phyloP scores from a whole-genome alignment of 2,797 vertebrate genomes.

The Acanthiza pusilla region DNA sequence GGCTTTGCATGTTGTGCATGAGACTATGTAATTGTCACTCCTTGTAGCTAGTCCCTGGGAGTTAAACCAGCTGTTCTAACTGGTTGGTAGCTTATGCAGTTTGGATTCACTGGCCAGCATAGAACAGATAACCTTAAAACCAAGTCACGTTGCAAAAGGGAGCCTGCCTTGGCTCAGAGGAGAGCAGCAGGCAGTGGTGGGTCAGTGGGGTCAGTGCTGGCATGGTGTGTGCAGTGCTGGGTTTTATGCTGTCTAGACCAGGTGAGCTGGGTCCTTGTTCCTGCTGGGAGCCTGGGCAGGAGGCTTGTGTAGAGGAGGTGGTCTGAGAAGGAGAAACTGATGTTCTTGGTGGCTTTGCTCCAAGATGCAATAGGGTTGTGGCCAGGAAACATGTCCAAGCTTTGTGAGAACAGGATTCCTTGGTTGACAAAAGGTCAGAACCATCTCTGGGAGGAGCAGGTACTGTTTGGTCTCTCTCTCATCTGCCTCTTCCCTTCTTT shows the following conservation, averaged over 20 bases:
- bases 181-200: not conserved
- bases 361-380: not conserved
- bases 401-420: not conserved
- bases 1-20: not conserved
- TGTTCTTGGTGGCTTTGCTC: not conserved
- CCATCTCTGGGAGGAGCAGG: not conserved
- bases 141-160: not conserved
- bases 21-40: not conserved
- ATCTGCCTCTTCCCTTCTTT: not conserved
- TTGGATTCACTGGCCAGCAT: not conserved
- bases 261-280: not conserved
- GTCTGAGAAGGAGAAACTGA: not conserved
- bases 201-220: not conserved
- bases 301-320: not conserved
- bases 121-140: not conserved
- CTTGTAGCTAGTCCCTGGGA: not conserved
- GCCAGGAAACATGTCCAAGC: not conserved
- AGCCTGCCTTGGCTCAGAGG: not conserved
- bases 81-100: not conserved
- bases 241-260: not conserved
- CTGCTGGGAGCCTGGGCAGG: not conserved
- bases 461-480: not conserved
- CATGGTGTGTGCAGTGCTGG: not conserved
- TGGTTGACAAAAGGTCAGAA: not conserved
- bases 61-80: not conserved